Conservation (phyloP, 2,888 invertebrate genomes). For the Drosophila nigritarsus region DNA sequence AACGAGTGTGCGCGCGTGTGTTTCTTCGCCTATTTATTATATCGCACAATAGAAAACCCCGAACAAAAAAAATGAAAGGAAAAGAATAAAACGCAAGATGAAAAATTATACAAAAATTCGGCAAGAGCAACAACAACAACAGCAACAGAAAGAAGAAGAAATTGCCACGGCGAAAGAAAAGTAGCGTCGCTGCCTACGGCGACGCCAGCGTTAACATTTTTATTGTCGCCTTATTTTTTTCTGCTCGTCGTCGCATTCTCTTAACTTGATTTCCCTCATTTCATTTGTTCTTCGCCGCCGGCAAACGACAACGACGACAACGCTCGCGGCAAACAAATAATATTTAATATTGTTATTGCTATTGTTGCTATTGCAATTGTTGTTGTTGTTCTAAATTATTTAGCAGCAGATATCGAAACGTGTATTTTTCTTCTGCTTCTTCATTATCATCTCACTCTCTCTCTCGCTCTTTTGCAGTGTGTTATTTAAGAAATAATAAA, state of each 20-base stretch:
- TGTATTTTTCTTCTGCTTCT: slow-evolving; percentile 45
- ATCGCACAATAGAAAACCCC: slow-evolving; percentile 71
- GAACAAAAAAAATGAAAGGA: slow-evolving; percentile 33
- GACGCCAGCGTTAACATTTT: slow-evolving; percentile 39
- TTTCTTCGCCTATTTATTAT: slow-evolving; percentile 68
- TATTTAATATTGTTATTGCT: slow-evolving; percentile 32
- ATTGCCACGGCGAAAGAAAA: slow-evolving; percentile 62
- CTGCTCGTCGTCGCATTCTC: slow-evolving; percentile 20
- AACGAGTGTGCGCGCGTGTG: slow-evolving; percentile 76
- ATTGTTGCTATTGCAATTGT: slow-evolving; percentile 27
- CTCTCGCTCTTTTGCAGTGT: slow-evolving; percentile 74
- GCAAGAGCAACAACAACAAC: slow-evolving; percentile 50
- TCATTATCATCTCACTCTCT: slow-evolving; percentile 13
- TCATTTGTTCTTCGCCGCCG: slow-evolving; percentile 62
- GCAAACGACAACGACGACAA: slow-evolving; percentile 58
- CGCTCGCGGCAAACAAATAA: slow-evolving; percentile 22
- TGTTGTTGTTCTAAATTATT: slow-evolving; percentile 26
- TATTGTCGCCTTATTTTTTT: slow-evolving; percentile 35
- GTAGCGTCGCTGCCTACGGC: slow-evolving; percentile 47
- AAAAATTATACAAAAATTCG: slow-evolving; percentile 65
- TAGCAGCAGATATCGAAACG: slow-evolving; percentile 20
- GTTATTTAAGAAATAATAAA: slow-evolving; percentile 60
- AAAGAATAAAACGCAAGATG: slow-evolving; percentile 46
- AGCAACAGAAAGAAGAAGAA: slow-evolving; percentile 55
- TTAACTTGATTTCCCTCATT: slow-evolving; percentile 34